Percentiles rank a stretch among this genome's conserved stretches.
These are phyloP conservation scores for Ameiurus melas DNA, from an alignment of 2,113 vertebrate species.

Conservation along the genomic window DNA sequence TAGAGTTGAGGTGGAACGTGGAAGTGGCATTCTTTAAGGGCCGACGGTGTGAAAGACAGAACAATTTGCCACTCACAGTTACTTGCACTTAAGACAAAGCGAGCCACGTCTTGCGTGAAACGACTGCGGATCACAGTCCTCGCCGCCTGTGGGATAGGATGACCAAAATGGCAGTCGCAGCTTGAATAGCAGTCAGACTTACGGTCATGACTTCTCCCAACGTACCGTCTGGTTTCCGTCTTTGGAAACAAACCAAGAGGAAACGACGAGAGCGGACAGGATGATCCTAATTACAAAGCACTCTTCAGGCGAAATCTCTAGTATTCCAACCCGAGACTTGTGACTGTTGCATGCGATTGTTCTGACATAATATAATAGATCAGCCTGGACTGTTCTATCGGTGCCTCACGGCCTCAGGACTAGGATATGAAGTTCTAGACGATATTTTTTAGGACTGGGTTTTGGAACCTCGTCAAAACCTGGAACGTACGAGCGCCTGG, in stretches of 20 bases:
- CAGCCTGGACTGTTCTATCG: not conserved
- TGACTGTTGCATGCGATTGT: too few species aligned
- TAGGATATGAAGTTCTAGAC: not conserved
- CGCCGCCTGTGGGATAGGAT: conserved; percentile 1
- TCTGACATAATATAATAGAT: not conserved
- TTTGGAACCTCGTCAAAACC: conserved; percentile 13
- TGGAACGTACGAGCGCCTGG: conserved; percentile 55
- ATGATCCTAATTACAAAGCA: not conserved
- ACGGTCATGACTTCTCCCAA: not conserved
- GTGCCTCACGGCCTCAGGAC: not conserved
- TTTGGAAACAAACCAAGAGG: not conserved
- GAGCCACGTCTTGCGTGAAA: conserved; percentile 20
- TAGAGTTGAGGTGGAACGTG: conserved; percentile 57
- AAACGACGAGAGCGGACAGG: not conserved
- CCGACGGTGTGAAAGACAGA: conserved; percentile 48
- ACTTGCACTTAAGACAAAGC: conserved; percentile 52
- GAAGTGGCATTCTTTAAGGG: conserved; percentile 59
- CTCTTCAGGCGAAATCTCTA: not conserved
- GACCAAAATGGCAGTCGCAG: not conserved
- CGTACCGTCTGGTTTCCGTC: not conserved
- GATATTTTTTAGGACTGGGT: not conserved
- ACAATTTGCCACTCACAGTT: conserved; percentile 51
- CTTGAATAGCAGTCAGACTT: not conserved
- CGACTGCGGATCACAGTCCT: conserved; percentile 32
- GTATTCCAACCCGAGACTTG: not conserved